These are phyloP conservation scores for Yponomeuta evonymella DNA, from an alignment of 2,888 invertebrate genomes.

Conservation along the genomic window DNA sequence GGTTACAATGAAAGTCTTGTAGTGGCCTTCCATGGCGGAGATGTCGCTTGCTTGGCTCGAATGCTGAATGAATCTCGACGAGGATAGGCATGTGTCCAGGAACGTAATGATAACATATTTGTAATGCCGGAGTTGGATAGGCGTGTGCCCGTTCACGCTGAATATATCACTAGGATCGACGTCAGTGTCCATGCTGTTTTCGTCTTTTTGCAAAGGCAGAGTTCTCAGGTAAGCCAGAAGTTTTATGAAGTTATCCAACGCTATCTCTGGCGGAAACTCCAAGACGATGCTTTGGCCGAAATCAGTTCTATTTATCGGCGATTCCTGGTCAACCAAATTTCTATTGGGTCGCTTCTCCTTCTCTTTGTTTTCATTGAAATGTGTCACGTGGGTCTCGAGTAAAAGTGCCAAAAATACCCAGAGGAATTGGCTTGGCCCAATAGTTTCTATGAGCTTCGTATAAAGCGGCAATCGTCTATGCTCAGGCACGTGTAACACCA, in stretches of 20 bases:
- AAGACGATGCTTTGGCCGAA: conserved; percentile 80
- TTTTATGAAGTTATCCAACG: conserved; percentile 80
- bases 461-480: conserved; percentile 91
- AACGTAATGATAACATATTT: conserved; percentile 88
- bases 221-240: conserved; percentile 79
- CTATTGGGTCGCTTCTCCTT: conserved; percentile 44
- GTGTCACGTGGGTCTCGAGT: conserved; percentile 82
- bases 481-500: conserved; percentile 93
- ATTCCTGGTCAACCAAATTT: conserved; percentile 57
- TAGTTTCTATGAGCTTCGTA: conserved; percentile 83
- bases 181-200: conserved; percentile 58
- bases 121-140: conserved; percentile 88
- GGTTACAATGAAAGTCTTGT: conserved; percentile 82
- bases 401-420: conserved; percentile 83
- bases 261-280: conserved; percentile 79
- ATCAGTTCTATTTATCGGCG: conserved; percentile 77
- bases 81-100: conserved; percentile 81
- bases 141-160: conserved; percentile 78
- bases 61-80: conserved; percentile 81
- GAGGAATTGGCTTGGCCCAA: conserved; percentile 79
- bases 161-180: conserved; percentile 73
- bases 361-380: conserved; percentile 67
- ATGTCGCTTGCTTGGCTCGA: conserved; percentile 71
- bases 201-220: conserved; percentile 80
- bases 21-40: conserved; percentile 75